Percentiles rank a stretch among this genome's conserved stretches.
These are phyloP conservation scores for Coregonus suidteri DNA, from an alignment of 2,797 vertebrate genomes.

Conservation along the genomic window DNA sequence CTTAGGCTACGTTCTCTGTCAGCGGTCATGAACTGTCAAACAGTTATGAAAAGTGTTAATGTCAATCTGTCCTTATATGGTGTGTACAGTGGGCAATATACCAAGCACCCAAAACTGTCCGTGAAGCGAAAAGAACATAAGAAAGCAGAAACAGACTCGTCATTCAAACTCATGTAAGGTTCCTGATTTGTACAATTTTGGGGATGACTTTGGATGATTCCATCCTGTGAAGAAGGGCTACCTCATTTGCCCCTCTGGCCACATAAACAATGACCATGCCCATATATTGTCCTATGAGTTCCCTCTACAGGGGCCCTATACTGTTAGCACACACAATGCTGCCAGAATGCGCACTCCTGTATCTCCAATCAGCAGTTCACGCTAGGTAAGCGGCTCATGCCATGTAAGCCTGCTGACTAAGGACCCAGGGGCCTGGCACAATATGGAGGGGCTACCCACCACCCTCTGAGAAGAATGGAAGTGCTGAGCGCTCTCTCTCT, in stretches of 20 bases:
- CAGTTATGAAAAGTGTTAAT: too few species aligned
- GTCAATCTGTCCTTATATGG: too few species aligned
- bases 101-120: neutral
- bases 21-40: too few species aligned
- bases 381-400: slow-evolving; percentile 8
- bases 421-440: slow-evolving; percentile 16
- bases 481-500: slow-evolving; percentile 21
- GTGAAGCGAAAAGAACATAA: neutral
- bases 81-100: neutral
- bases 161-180: too few species aligned
- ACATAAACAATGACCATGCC: neutral
- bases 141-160: too few species aligned
- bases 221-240: neutral
- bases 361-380: neutral
- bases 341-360: neutral
- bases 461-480: slow-evolving; percentile 18
- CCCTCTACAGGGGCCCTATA: neutral
- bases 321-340: neutral
- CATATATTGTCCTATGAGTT: neutral
- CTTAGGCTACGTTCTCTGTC: too few species aligned
- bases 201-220: neutral
- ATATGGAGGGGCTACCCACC: neutral
- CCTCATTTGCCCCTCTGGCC: neutral
- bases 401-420: slow-evolving; percentile 22
- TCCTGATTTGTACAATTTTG: too few species aligned